Percentiles rank a stretch among this genome's conserved stretches.
Conservation (phyloP, 1,140 invertebrate species). For the Cherax quadricarinatus region DNA sequence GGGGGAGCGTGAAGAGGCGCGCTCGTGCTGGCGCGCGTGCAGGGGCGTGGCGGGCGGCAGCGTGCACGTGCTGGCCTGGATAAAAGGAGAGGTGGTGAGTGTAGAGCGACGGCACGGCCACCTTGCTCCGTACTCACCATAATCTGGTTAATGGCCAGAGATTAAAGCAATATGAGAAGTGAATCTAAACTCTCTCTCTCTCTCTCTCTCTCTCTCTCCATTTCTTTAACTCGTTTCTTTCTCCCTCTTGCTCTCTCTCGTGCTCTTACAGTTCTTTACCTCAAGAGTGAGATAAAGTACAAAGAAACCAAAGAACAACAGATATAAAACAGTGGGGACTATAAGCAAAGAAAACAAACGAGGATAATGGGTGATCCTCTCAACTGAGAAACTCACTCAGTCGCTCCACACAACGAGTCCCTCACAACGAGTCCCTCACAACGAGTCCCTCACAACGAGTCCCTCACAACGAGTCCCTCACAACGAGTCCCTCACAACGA, state of each 20-base stretch:
- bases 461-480: too few species aligned
- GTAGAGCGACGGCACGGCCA: not conserved
- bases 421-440: too few species aligned
- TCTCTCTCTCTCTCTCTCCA: not conserved
- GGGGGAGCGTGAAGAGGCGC: not conserved
- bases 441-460: too few species aligned
- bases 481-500: too few species aligned
- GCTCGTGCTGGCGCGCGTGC: not conserved
- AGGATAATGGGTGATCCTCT: not conserved
- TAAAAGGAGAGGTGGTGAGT: not conserved
- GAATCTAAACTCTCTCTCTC: not conserved
- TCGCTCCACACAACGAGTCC: too few species aligned
- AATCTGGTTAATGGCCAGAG: slow-evolving; percentile 58
- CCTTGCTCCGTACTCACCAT: slow-evolving; percentile 12
- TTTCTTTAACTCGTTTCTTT: not conserved
- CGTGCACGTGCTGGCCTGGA: not conserved
- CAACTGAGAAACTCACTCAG: too few species aligned
- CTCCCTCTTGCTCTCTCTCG: slow-evolving; percentile 1
- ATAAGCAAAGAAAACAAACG: not conserved
- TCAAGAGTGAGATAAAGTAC: too few species aligned
- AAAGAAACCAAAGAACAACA: too few species aligned
- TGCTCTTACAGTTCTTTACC: not conserved
- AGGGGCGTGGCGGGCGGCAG: slow-evolving; percentile 27
- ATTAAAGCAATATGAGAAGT: slow-evolving; percentile 36
- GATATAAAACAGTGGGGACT: not conserved